Conservation (phyloP, 2,797 vertebrate genomes). For the Takifugu rubripes region DNA sequence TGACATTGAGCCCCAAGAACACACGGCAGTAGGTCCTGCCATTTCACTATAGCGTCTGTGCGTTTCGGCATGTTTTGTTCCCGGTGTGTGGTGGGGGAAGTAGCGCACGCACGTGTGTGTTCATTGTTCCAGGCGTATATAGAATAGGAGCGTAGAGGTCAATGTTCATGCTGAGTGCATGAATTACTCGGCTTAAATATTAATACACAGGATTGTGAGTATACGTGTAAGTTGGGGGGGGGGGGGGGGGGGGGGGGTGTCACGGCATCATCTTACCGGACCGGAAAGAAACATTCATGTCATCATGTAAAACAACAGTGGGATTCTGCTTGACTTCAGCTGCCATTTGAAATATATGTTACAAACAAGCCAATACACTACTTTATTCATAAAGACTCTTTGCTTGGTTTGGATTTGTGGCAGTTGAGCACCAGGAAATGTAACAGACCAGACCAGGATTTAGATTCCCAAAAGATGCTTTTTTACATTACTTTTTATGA, state of each 20-base stretch:
- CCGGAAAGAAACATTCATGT: conserved; percentile 30
- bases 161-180: conserved; percentile 62
- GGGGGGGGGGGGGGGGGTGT: background rate
- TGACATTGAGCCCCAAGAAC: conserved; percentile 73
- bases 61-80: conserved; percentile 39
- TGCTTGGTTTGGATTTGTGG: too few relatives aligned
- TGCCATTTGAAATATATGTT: background rate
- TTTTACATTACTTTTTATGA: too few relatives aligned
- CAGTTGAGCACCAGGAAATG: too few relatives aligned
- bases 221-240: conserved; percentile 32
- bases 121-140: conserved; percentile 56
- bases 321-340: background rate
- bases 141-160: conserved; percentile 60
- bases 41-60: conserved; percentile 51
- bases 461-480: too few relatives aligned
- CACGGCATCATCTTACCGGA: conserved; percentile 22
- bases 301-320: conserved; percentile 17
- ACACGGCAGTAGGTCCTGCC: conserved; percentile 64
- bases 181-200: conserved; percentile 75
- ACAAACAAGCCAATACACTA: too few relatives aligned
- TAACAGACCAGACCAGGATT: too few relatives aligned
- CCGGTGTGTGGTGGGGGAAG: conserved; percentile 7
- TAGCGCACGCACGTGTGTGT: conserved; percentile 9
- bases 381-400: too few relatives aligned
- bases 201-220: conserved; percentile 55